Conservation (phyloP, 2,113 vertebrate genomes). For the Centropus unirufus region DNA sequence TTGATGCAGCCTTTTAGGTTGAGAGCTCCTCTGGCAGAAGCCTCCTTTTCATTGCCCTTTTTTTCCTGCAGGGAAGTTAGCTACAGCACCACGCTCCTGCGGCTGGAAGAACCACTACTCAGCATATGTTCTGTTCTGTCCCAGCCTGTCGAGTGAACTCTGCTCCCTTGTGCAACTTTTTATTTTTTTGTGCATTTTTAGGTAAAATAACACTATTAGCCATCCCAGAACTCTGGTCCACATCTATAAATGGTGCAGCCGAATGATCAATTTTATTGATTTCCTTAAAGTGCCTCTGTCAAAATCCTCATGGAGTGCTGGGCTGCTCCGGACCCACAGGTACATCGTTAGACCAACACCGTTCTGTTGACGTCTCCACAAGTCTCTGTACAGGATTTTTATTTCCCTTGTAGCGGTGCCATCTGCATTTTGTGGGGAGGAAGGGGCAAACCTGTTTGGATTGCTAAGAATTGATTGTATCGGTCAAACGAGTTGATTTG, state of each 20-base stretch:
- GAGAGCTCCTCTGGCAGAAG: neutral
- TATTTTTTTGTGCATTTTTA: neutral
- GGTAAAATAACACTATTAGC: constrained; percentile 15
- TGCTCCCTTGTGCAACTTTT: neutral
- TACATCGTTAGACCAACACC: neutral
- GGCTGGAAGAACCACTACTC: neutral
- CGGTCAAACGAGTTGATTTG: neutral
- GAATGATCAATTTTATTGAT: constrained; percentile 70
- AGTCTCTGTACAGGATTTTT: neutral
- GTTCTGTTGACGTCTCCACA: neutral
- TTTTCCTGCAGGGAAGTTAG: neutral
- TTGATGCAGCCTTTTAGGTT: neutral
- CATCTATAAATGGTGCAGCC: neutral
- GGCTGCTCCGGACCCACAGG: constrained; percentile 10
- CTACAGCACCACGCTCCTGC: neutral
- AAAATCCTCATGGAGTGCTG: constrained; percentile 60
- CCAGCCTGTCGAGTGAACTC: neutral
- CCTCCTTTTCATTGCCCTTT: neutral
- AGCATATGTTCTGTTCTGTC: neutral
- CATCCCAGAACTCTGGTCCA: constrained; percentile 5
- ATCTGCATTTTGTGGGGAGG: neutral
- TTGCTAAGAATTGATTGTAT: neutral
- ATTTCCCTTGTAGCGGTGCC: neutral
- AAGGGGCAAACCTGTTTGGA: neutral
- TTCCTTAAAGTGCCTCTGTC: constrained; percentile 69